Conservation (phyloP, 2,888 invertebrate genomes). For the Nemoura dubitans region DNA sequence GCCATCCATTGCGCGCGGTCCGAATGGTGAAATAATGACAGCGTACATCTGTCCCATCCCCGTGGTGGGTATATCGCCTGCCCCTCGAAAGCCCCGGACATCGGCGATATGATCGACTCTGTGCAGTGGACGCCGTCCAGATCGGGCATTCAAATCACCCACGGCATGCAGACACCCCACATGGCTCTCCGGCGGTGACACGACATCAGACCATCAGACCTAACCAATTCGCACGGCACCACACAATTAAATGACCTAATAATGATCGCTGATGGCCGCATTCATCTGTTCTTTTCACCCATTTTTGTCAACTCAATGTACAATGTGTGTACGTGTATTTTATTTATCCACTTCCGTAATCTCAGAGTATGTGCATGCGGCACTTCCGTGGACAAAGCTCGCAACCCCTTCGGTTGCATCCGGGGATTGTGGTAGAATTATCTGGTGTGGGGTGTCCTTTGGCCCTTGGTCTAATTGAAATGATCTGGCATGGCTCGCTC, state of each 20-base stretch:
- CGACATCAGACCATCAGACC: neutral
- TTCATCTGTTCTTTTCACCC: neutral
- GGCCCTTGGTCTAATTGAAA: neutral
- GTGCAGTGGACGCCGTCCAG: neutral
- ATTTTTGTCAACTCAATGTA: neutral
- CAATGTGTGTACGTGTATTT: neutral
- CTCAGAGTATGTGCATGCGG: constrained; percentile 2
- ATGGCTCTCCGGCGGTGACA: neutral
- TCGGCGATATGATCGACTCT: constrained; percentile 7
- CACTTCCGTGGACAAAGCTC: constrained; percentile 26
- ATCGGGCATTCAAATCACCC: neutral
- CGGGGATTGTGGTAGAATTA: neutral
- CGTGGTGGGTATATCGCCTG: no score
- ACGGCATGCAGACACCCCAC: neutral
- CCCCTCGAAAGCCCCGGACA: neutral
- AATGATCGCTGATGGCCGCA: constrained; percentile 7
- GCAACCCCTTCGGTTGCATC: constrained; percentile 7
- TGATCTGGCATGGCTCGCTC: neutral
- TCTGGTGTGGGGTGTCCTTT: neutral
- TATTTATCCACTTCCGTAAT: constrained; percentile 35
- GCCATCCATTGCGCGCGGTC: neutral
- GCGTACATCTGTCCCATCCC: neutral
- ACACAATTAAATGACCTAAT: constrained; percentile 3
- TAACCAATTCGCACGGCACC: neutral
- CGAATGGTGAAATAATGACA: constrained; percentile 1